phyloP scores from a whole-genome alignment of 2,888 invertebrate species.

The Epinotia bilunana region DNA sequence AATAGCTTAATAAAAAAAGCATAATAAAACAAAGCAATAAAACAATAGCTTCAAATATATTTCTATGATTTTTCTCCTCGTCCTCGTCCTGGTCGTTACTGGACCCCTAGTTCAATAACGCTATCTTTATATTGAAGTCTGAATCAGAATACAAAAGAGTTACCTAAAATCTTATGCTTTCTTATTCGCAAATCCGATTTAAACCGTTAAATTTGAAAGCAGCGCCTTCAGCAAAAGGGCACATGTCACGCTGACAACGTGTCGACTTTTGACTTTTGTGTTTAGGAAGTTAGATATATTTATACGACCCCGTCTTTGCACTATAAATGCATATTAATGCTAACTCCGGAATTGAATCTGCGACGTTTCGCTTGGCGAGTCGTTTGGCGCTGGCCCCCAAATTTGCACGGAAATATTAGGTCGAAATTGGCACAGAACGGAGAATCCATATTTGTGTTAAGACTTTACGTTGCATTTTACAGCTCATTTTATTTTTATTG shows the following conservation, averaged over 20 bases:
- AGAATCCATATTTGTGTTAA: conserved; percentile 14
- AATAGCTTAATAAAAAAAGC: no score
- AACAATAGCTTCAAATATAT: no score
- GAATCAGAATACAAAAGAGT: neutral
- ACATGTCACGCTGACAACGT: neutral
- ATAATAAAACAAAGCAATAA: no score
- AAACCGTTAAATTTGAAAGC: neutral
- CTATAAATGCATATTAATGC: conserved; percentile 32
- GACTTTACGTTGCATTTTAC: conserved; percentile 15
- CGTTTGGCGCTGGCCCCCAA: conserved; percentile 10
- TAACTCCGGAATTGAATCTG: conserved; percentile 29
- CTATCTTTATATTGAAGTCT: neutral
- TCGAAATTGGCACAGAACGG: conserved; percentile 26
- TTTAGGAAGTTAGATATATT: neutral
- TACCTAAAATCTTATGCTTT: neutral
- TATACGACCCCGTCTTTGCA: conserved; percentile 12
- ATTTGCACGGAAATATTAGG: conserved; percentile 29
- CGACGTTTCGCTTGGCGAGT: conserved; percentile 31
- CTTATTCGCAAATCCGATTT: neutral
- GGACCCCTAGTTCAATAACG: no score
- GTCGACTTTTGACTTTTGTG: neutral
- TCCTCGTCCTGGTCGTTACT: no score
- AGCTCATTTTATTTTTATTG: neutral
- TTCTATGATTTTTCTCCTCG: no score
- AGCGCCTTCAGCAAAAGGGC: neutral